Evolutionary conservation across 2,113 vertebrate genomes (phyloP).

Genomic region (Chloropsis hardwickii): DNA sequence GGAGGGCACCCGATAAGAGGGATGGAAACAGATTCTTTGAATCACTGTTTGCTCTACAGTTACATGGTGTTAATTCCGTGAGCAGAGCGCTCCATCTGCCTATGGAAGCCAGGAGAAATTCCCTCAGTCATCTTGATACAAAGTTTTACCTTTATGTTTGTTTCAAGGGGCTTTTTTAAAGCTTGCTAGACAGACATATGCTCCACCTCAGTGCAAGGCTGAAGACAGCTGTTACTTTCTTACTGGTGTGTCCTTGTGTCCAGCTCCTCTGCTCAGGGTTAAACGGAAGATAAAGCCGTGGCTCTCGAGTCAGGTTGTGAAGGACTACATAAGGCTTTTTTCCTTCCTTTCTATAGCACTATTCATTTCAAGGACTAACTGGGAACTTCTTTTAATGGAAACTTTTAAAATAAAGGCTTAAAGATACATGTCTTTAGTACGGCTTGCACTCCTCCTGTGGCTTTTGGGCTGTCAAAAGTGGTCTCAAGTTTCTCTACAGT

Average conservation of each 20-base stretch:
- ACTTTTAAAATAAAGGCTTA: neutral
- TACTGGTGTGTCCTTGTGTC: neutral
- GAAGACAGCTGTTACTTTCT: neutral
- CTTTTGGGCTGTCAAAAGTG: neutral
- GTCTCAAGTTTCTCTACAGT: neutral
- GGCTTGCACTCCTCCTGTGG: neutral
- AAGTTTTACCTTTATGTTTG: neutral
- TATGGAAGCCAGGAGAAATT: neutral
- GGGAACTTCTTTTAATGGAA: neutral
- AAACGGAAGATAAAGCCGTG: neutral
- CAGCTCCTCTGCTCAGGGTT: neutral
- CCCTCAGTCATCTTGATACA: neutral
- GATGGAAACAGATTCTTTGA: neutral
- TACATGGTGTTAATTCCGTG: fast-evolving
- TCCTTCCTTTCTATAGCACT: neutral
- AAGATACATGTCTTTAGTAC: neutral
- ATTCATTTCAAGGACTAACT: neutral
- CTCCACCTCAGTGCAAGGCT: neutral
- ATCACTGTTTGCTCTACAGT: neutral
- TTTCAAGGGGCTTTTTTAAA: neutral
- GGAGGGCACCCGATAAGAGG: neutral
- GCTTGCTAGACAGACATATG: neutral
- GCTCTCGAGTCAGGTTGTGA: neutral
- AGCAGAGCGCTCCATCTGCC: fast-evolving
- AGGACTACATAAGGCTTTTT: neutral